phyloP scores from a whole-genome alignment of 2,888 invertebrate species.

The Macaria liturata region DNA sequence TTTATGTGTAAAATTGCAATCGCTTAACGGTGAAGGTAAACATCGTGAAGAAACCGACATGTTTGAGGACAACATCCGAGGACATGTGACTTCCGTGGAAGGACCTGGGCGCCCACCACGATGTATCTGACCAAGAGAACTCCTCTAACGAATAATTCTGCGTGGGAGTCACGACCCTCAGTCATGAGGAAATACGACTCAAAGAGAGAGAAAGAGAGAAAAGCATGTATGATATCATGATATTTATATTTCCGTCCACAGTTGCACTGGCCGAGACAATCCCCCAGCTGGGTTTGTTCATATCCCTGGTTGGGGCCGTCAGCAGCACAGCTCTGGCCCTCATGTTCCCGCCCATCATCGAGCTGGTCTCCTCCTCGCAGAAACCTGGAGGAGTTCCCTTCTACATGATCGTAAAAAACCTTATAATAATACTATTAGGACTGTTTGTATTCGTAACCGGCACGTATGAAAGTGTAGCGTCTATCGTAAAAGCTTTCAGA shows the following conservation, averaged over 20 bases:
- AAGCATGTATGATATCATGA: too few relatives aligned
- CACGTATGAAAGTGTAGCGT: constrained; percentile 87
- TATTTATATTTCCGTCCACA: constrained; percentile 59
- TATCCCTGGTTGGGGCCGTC: constrained; percentile 95
- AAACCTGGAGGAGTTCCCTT: constrained; percentile 72
- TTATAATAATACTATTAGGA: constrained; percentile 86
- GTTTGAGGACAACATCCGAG: too few relatives aligned
- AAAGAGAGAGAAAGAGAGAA: too few relatives aligned
- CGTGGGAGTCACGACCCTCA: too few relatives aligned
- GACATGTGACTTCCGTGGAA: too few relatives aligned
- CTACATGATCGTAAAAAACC: constrained; percentile 82
- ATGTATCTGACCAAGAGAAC: too few relatives aligned
- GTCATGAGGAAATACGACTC: too few relatives aligned
- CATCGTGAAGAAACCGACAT: too few relatives aligned
- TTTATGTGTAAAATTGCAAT: too few relatives aligned
- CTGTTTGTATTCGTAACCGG: constrained; percentile 89
- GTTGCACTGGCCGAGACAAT: constrained; percentile 93
- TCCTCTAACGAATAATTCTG: too few relatives aligned
- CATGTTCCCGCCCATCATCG: constrained; percentile 94
- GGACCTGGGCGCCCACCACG: too few relatives aligned
- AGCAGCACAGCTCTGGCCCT: constrained; percentile 94
- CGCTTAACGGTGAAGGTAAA: too few relatives aligned
- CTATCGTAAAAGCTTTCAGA: constrained; percentile 81
- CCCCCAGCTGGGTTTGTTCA: constrained; percentile 93
- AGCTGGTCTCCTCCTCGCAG: constrained; percentile 88